phyloP scores from a whole-genome alignment of 2,797 vertebrate genomes.

The Apodemus agrarius region DNA sequence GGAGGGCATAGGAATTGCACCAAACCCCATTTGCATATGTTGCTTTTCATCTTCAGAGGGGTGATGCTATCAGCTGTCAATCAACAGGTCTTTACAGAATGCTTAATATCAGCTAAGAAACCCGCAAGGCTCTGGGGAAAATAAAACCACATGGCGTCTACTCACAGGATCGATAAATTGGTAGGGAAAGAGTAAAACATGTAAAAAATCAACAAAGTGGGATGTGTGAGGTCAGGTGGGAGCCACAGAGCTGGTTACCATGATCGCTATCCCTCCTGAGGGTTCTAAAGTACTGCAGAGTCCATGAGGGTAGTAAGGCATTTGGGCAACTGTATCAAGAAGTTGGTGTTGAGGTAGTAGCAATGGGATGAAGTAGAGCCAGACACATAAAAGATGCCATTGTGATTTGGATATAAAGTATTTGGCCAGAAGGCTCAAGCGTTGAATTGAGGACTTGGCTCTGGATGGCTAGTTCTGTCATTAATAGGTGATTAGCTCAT shows the following conservation, averaged over 20 bases:
- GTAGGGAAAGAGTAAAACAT: background rate
- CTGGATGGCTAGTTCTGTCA: background rate
- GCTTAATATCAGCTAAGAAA: background rate
- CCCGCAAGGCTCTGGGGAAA: background rate
- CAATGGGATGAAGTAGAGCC: background rate
- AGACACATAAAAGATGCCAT: background rate
- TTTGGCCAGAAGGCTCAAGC: background rate
- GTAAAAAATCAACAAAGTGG: background rate
- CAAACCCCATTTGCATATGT: background rate
- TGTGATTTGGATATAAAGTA: background rate
- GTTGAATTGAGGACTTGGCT: too few relatives aligned
- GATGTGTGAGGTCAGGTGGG: background rate
- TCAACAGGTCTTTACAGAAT: constrained; percentile 40
- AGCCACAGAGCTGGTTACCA: background rate
- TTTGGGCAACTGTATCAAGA: too few relatives aligned
- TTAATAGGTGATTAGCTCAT: background rate
- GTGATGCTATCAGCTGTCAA: constrained; percentile 35
- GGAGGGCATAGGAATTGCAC: background rate
- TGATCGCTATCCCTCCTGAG: background rate
- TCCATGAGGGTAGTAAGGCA: background rate
- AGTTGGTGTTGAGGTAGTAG: background rate
- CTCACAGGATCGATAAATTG: background rate
- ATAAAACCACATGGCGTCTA: background rate
- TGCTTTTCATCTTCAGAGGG: constrained; percentile 37
- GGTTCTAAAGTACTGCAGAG: background rate